Evolutionary conservation across 2,888 invertebrate genomes (phyloP).

Genomic region (Pandemis cinnamomeana): DNA sequence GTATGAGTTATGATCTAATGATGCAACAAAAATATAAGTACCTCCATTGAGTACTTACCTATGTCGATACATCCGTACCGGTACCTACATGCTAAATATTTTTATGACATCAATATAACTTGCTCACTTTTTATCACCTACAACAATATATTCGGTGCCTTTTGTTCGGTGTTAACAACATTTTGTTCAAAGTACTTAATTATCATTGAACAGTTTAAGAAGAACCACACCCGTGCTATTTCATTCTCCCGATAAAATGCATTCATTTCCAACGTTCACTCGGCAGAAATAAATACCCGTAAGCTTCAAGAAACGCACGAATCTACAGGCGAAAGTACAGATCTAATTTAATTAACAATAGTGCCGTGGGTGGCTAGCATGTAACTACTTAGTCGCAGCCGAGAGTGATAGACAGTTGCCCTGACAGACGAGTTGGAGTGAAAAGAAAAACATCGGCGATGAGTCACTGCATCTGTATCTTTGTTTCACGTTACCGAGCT

Average conservation of each 20-base stretch:
- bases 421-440: constrained; percentile 24
- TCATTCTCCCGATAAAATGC: background rate
- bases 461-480: constrained; percentile 33
- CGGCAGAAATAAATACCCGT: background rate
- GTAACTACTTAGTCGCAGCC: constrained; percentile 1
- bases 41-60: too few species aligned
- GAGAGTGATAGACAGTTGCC: constrained; percentile 24
- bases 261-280: background rate
- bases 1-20: constrained; percentile 24
- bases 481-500: constrained; percentile 14
- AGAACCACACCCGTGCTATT: background rate
- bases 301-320: background rate
- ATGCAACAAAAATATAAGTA: background rate
- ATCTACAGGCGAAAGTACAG: constrained; percentile 6
- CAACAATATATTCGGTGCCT: background rate
- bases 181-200: background rate
- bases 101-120: background rate
- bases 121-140: background rate
- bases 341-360: constrained; percentile 27
- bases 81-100: too few species aligned
- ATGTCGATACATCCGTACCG: too few species aligned
- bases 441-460: constrained; percentile 28
- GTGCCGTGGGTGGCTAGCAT: constrained; percentile 10
- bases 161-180: background rate
- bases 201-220: background rate